phyloP scores from a whole-genome alignment of 2,113 vertebrate genomes.

The Pelobates fuscus region DNA sequence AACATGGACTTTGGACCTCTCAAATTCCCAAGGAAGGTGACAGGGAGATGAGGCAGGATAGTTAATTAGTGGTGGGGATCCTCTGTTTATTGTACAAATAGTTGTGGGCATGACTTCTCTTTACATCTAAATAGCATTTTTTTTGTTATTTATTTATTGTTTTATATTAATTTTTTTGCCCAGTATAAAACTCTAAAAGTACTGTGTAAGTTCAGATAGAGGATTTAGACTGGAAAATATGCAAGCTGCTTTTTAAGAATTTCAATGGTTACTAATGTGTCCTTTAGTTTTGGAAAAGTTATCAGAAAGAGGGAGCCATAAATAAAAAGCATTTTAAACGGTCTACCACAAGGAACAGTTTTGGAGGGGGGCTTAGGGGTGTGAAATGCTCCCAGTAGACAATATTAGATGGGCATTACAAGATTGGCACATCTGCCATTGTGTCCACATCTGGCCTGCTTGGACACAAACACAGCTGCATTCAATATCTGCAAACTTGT shows the following conservation, averaged over 20 bases:
- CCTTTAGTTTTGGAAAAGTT: neutral
- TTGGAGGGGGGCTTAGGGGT: neutral
- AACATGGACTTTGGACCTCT: too few relatives aligned
- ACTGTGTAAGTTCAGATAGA: neutral
- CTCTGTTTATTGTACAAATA: too few relatives aligned
- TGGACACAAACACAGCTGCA: conserved; percentile 31
- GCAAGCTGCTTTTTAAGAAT: neutral
- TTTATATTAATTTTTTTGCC: neutral
- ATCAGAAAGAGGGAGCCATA: neutral
- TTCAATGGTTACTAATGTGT: neutral
- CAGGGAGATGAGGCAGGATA: too few relatives aligned
- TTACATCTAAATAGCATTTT: too few relatives aligned
- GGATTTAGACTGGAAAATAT: neutral
- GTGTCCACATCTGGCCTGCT: conserved; percentile 63
- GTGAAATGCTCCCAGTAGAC: conserved; percentile 20
- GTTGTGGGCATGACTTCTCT: too few relatives aligned
- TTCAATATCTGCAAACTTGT: neutral
- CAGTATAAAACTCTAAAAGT: neutral
- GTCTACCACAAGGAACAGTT: conserved; percentile 28
- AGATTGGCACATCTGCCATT: conserved; percentile 26
- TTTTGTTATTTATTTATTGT: too few relatives aligned
- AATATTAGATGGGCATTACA: conserved; percentile 12
- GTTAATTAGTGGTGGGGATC: too few relatives aligned
- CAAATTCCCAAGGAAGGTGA: too few relatives aligned
- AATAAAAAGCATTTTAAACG: neutral